Conservation (phyloP, 2,797 vertebrate species). For the Poecilia velifera region DNA sequence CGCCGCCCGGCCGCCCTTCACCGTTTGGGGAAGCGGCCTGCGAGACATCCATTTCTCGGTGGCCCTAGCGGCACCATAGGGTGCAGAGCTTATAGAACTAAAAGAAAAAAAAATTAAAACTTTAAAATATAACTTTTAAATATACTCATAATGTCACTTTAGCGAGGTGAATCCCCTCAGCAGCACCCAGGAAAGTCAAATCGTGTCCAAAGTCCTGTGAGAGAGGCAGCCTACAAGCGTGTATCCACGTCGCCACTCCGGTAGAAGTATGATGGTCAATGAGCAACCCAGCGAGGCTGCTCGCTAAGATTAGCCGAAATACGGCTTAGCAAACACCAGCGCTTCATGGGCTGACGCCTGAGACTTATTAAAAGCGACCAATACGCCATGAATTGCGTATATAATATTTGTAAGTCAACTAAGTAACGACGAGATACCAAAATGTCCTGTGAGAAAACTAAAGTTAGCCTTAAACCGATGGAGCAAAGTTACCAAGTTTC, state of each 20-base stretch:
- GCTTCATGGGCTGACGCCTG: not conserved
- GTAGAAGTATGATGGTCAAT: constrained; percentile 46
- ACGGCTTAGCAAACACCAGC: constrained; percentile 5
- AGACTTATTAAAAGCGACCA: not conserved
- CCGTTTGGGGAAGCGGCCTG: constrained; percentile 87
- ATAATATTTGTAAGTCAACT: not conserved
- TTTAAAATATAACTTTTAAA: constrained; percentile 19
- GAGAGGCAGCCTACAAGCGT: constrained; percentile 22
- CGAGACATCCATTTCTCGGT: constrained; percentile 86
- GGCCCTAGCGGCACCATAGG: constrained; percentile 85
- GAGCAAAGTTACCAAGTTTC: constrained; percentile 54
- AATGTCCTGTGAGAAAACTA: constrained; percentile 36
- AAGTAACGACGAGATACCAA: not conserved
- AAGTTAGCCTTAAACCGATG: constrained; percentile 56
- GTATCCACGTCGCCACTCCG: constrained; percentile 71
- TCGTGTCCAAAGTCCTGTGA: constrained; percentile 73
- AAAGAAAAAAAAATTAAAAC: constrained; percentile 66
- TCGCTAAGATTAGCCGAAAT: constrained; percentile 33
- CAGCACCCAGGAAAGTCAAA: constrained; percentile 26
- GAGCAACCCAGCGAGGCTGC: constrained; percentile 39
- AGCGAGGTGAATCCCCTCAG: constrained; percentile 20
- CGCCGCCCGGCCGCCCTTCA: constrained; percentile 80
- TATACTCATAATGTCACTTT: constrained; percentile 58
- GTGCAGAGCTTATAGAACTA: constrained; percentile 72
- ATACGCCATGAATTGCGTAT: not conserved